These are phyloP conservation scores for Hemaris fuciformis DNA, from an alignment of 2,888 invertebrate species.

Conservation along the genomic window DNA sequence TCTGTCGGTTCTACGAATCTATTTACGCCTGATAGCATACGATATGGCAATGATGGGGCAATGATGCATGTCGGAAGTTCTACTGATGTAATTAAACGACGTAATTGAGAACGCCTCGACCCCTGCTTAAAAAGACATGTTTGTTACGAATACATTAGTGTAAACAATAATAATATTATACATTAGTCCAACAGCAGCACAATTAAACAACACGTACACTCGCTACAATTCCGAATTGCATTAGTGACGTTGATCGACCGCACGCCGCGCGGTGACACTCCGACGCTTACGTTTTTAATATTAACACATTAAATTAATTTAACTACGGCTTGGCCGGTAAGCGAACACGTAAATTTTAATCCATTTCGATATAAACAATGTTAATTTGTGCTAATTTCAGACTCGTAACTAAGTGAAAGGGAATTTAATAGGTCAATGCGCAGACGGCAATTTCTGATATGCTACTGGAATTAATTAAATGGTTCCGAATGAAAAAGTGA, in stretches of 20 bases:
- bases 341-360: not conserved
- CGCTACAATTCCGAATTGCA: not conserved
- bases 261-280: not conserved
- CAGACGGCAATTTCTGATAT: no score
- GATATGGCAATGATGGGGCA: no score
- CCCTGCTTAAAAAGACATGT: no score
- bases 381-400: not conserved
- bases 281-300: not conserved
- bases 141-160: not conserved
- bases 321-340: not conserved
- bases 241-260: not conserved
- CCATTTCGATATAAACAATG: not conserved
- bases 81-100: no score
- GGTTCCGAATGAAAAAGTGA: no score
- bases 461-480: no score
- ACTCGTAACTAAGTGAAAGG: conserved; percentile 6
- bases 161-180: not conserved
- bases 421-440: not conserved
- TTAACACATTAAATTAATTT: conserved; percentile 4
- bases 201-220: not conserved
- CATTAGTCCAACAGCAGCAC: not conserved
- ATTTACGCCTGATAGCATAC: no score
- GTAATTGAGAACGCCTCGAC: no score
- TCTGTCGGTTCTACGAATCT: no score
- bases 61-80: no score